These are phyloP conservation scores for Omphaloscelis lunosa DNA, from an alignment of 2,888 invertebrate species.

Conservation along the genomic window DNA sequence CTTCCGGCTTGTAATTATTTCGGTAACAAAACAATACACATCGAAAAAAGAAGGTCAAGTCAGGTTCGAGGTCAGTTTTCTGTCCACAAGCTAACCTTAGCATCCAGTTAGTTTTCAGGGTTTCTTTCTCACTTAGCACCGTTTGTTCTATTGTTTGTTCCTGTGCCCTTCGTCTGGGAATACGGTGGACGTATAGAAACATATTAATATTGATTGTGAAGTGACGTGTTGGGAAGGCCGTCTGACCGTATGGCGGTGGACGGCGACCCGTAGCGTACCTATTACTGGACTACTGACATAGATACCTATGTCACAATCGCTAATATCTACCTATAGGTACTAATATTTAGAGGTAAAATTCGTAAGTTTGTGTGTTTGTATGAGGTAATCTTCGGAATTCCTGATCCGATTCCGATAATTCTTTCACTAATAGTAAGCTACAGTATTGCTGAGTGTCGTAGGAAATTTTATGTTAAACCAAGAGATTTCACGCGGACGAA, in stretches of 20 bases:
- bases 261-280: slow-evolving; percentile 26
- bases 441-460: too few species aligned
- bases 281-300: slow-evolving; percentile 6
- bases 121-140: slow-evolving; percentile 41
- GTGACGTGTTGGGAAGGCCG: slow-evolving; percentile 59
- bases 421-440: too few species aligned
- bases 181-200: slow-evolving; percentile 29
- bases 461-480: too few species aligned
- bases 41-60: slow-evolving; percentile 7
- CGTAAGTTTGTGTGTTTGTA: too few species aligned
- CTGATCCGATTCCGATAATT: too few species aligned
- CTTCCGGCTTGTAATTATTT: neutral
- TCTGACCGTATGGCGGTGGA: slow-evolving; percentile 58
- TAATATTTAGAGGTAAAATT: too few species aligned
- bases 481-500: too few species aligned
- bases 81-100: slow-evolving; percentile 25
- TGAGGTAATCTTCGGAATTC: too few species aligned
- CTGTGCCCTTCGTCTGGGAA: slow-evolving; percentile 46
- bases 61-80: slow-evolving; percentile 15
- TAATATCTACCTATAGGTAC: too few species aligned
- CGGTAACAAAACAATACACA: neutral
- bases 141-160: slow-evolving; percentile 44
- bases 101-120: slow-evolving; percentile 44
- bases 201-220: slow-evolving; percentile 64
- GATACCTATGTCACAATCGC: neutral